These are phyloP conservation scores for Ammodytes marinus DNA, from an alignment of 2,113 vertebrate genomes.

Conservation along the genomic window DNA sequence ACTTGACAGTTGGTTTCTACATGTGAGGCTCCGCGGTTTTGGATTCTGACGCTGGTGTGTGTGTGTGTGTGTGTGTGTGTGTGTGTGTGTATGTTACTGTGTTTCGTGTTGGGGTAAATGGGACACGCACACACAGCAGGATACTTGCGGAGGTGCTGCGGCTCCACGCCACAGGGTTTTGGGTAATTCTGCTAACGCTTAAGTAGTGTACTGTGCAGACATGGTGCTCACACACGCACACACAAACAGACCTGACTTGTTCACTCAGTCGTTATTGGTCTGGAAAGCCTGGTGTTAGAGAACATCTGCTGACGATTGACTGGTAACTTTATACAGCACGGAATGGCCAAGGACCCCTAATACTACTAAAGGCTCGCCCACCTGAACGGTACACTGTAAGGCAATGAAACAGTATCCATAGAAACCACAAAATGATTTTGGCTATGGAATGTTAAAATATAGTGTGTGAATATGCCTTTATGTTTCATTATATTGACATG, in stretches of 20 bases:
- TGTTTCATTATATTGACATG: neutral
- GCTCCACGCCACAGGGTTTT: slow-evolving; percentile 5
- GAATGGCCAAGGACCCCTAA: slow-evolving; percentile 26
- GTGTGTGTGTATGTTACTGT: slow-evolving; percentile 11
- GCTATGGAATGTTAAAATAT: slow-evolving; percentile 4
- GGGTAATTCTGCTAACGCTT: slow-evolving; percentile 20
- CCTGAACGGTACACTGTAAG: slow-evolving; percentile 25
- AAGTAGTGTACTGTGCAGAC: neutral
- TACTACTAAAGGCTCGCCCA: slow-evolving; percentile 15
- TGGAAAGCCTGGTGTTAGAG: slow-evolving; percentile 30
- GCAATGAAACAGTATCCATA: slow-evolving; percentile 8
- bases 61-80: neutral
- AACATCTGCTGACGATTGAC: slow-evolving; percentile 73
- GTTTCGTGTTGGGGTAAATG: slow-evolving; percentile 33
- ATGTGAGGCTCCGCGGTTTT: slow-evolving; percentile 51
- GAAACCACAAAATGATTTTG: slow-evolving; percentile 12
- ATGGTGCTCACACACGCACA: slow-evolving; percentile 13
- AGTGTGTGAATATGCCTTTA: neutral
- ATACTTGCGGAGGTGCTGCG: slow-evolving; percentile 6
- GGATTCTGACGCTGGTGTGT: slow-evolving; percentile 33
- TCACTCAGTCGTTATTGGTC: slow-evolving; percentile 23
- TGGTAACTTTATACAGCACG: slow-evolving; percentile 45
- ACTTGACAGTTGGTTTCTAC: slow-evolving; percentile 57
- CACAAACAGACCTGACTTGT: slow-evolving; percentile 22
- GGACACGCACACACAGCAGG: slow-evolving; percentile 24